These are phyloP conservation scores for Danio kyathit DNA, from an alignment of 2,797 vertebrate species.

Conservation along the genomic window DNA sequence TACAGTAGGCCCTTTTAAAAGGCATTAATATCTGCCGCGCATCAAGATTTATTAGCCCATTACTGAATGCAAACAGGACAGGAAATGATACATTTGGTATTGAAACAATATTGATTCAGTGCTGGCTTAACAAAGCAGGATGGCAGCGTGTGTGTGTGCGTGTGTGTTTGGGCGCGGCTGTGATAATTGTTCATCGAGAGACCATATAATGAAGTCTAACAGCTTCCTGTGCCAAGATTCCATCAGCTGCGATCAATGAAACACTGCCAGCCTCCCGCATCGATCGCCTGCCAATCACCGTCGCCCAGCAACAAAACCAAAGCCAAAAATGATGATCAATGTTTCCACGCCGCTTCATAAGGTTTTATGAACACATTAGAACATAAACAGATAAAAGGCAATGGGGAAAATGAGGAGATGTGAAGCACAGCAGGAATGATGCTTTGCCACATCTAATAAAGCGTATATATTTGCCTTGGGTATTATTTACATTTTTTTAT, in stretches of 20 bases:
- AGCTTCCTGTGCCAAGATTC: constrained; percentile 46
- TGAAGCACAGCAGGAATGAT: not conserved
- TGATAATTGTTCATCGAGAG: constrained; percentile 31
- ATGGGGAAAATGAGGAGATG: not conserved
- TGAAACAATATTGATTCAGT: constrained; percentile 1
- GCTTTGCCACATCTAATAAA: not conserved
- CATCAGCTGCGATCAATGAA: constrained; percentile 54
- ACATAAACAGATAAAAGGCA: not conserved
- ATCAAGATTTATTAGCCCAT: not conserved
- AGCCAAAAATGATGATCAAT: constrained; percentile 17
- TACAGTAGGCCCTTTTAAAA: not conserved
- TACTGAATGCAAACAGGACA: constrained; percentile 3
- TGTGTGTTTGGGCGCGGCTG: not conserved
- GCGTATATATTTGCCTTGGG: no score
- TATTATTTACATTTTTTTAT: no score
- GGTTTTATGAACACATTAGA: constrained; percentile 40
- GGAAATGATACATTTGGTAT: constrained; percentile 12
- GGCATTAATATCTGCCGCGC: not conserved
- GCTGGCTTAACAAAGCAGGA: not conserved
- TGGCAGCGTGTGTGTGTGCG: not conserved
- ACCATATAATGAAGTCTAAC: constrained; percentile 39
- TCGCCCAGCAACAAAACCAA: constrained; percentile 36
- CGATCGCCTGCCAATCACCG: constrained; percentile 58
- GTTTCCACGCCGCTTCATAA: not conserved
- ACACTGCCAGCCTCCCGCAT: constrained; percentile 24